A percentile compares a stretch with the other conserved stretches of the same genome.
These are phyloP conservation scores for Zoanthus sansibaricus DNA, from an alignment of 92 coral and sea anemone genomes.

Conservation along the genomic window DNA sequence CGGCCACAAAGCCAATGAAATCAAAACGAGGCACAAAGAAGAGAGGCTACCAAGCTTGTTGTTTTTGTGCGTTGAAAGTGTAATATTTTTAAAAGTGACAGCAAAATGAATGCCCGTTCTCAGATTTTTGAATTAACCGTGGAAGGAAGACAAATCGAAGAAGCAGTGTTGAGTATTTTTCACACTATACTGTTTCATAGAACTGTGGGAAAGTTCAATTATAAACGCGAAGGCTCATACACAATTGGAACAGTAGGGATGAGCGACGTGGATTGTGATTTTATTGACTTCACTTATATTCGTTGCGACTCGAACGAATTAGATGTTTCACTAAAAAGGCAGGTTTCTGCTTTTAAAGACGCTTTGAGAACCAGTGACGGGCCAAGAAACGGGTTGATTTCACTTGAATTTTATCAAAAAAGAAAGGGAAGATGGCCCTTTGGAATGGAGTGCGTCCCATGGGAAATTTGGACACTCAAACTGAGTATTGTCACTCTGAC, in stretches of 20 bases:
- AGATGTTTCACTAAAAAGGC: slow-evolving; percentile 76
- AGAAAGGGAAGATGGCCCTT: slow-evolving; percentile 95
- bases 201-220: slow-evolving; percentile 92
- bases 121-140: slow-evolving; percentile 95
- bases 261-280: slow-evolving; percentile 93
- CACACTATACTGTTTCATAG: slow-evolving; percentile 96
- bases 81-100: neutral
- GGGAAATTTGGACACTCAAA: slow-evolving; percentile 98
- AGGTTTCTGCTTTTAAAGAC: slow-evolving; percentile 87
- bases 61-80: neutral
- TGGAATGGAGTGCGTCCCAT: slow-evolving; percentile 91
- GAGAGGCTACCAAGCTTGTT: slow-evolving; percentile 23
- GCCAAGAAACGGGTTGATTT: slow-evolving; percentile 84
- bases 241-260: slow-evolving; percentile 94
- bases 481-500: slow-evolving; percentile 76
- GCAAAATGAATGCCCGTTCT: slow-evolving; percentile 94
- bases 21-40: slow-evolving; percentile 28
- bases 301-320: slow-evolving; percentile 91
- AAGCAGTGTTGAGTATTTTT: slow-evolving; percentile 85
- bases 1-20: slow-evolving; percentile 32
- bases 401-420: slow-evolving; percentile 94
- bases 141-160: slow-evolving; percentile 95
- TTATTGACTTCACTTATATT: slow-evolving; percentile 87
- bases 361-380: slow-evolving; percentile 78
- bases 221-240: slow-evolving; percentile 94